Base-by-base conservation (phyloP, 2,797 vertebrate genomes). In the Siniperca obscura region DNA sequence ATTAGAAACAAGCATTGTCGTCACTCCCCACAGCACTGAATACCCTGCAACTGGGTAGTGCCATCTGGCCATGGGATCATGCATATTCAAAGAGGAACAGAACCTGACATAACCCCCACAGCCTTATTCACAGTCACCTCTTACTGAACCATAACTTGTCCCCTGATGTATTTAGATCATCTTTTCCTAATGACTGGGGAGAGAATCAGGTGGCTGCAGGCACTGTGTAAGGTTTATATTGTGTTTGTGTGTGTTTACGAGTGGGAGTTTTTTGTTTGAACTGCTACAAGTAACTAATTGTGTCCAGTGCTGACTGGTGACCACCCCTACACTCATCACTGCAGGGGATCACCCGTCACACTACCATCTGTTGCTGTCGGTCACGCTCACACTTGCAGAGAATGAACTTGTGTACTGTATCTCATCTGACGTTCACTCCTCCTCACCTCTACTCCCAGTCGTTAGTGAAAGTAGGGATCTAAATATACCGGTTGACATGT, bases 321-420 rank as follows among this genome's bases (percentile, higher is more conserved):
- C 64, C 77, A 82, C 65, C 30, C 30, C 30, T 30, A 30, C 60
- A 56, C 55, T 64, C 57, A 50, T 80, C 82, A 69, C 70, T 69
- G 73, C 27, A 55, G 84, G 78, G 74, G 34, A 30, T 70, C 74
- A 19, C n/a, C n/a, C 22, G 74, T 74, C 77, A 55, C 17, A 16
- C 78, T 11, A 46, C 84, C 88, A 91, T 89, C 88, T 91, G 91
- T 68, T 82, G 27, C 72, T 62, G 76, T 92, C 90, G 86, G 4
- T 89, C 78, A 76, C 68, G 50, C 46, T 53, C 52, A 67, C 38
- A 57, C 68, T 48, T 14, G 16, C 42, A 66, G 22, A 62, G 21
- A 65, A 36, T 67, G 7, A 74, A 42, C 52, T 79, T 27, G 38
- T 56, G 44, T 3, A 16, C 52, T 59, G 78, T 50, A 46, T 69